Conservation (phyloP, 2,113 vertebrate species). For the Barnardius zonarius region DNA sequence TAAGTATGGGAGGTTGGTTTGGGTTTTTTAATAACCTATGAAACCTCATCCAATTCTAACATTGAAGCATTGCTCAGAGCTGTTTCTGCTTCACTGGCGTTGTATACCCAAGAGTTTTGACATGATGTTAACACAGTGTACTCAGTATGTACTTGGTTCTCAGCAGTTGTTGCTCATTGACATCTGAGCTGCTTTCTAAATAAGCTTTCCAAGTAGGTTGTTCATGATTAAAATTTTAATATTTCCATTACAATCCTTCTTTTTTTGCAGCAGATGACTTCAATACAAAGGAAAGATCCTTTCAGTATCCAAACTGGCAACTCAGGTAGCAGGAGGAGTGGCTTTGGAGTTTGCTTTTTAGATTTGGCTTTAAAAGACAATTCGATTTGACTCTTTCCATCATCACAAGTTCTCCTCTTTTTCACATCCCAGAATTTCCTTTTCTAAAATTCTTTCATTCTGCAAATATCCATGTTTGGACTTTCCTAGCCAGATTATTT, state of each 20-base stretch:
- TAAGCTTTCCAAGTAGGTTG: neutral
- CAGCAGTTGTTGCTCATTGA: neutral
- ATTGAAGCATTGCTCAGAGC: neutral
- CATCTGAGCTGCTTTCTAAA: neutral
- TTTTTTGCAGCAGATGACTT: neutral
- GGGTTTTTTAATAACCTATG: neutral
- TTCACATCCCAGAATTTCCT: neutral
- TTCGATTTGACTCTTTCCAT: neutral
- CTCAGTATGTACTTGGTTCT: neutral
- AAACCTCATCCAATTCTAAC: slow-evolving; percentile 14
- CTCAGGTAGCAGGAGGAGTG: neutral
- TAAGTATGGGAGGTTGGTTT: neutral
- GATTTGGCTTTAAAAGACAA: neutral
- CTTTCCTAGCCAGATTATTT: neutral
- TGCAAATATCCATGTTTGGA: neutral
- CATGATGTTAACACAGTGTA: neutral
- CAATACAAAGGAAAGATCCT: neutral
- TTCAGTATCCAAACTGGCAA: neutral
- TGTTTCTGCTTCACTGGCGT: slow-evolving; percentile 1
- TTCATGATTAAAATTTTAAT: neutral
- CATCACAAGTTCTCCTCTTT: neutral
- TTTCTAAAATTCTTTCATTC: neutral
- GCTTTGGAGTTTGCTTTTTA: neutral
- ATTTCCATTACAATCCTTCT: neutral
- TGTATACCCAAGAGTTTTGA: neutral